These are phyloP conservation scores for Beroe ovata DNA, from an alignment of 37 sponge, comb jelly and placozoan species.

Conservation along the genomic window DNA sequence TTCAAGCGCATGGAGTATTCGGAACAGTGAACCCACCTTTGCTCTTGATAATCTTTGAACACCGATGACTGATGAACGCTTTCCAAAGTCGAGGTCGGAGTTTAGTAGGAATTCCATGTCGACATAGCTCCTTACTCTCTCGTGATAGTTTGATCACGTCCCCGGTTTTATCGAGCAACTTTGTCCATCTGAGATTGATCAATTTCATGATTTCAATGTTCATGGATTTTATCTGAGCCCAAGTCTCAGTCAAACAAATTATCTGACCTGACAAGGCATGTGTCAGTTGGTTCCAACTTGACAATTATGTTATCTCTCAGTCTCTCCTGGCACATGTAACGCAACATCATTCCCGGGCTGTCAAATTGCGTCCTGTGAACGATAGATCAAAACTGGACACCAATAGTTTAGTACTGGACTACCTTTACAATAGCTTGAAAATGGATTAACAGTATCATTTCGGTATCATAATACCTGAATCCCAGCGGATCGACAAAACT, in stretches of 20 bases:
- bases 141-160: background rate
- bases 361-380: constrained; percentile 33
- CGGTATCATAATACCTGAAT: too few species aligned
- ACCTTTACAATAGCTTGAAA: too few species aligned
- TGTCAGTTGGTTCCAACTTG: constrained; percentile 37
- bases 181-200: constrained; percentile 59
- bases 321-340: constrained; percentile 55
- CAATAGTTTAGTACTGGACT: too few species aligned
- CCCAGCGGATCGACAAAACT: constrained; percentile 25
- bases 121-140: constrained; percentile 43
- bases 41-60: constrained; percentile 21
- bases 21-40: constrained; percentile 23
- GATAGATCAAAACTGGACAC: too few species aligned
- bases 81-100: constrained; percentile 21
- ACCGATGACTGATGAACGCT: constrained; percentile 49
- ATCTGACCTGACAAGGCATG: background rate
- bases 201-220: too few species aligned
- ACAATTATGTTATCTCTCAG: background rate
- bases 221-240: too few species aligned
- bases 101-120: constrained; percentile 20
- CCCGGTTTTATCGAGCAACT: constrained; percentile 34
- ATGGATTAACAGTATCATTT: too few species aligned
- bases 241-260: too few species aligned
- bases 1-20: too few species aligned
- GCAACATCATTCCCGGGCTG: background rate